These are phyloP conservation scores for Orbicella faveolata DNA, from an alignment of 64 coral and sea anemone species.

Conservation along the genomic window DNA sequence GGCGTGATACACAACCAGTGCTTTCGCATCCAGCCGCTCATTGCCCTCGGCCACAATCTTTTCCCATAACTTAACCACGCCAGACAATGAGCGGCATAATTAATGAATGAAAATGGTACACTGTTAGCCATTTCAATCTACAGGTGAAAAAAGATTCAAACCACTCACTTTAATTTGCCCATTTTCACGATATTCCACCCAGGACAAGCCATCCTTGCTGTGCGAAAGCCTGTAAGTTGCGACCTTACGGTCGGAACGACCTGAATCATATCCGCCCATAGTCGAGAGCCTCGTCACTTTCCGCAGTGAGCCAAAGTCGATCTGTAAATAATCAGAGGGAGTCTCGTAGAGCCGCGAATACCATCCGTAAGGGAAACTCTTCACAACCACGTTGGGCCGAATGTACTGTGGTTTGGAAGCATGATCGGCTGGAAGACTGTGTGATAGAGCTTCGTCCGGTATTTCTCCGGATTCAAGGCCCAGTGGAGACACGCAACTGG, in stretches of 20 bases:
- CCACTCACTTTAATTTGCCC: constrained; percentile 33
- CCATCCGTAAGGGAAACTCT: constrained; percentile 37
- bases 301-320: constrained; percentile 58
- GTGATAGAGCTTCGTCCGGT: constrained; percentile 54
- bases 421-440: background rate
- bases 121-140: no score
- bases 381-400: constrained; percentile 9
- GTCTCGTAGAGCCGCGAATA: background rate
- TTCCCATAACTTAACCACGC: no score
- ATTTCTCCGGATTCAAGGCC: constrained; percentile 77
- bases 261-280: background rate
- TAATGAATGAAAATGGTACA: no score
- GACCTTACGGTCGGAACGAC: background rate
- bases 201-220: constrained; percentile 43
- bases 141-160: background rate
- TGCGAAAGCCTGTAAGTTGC: constrained; percentile 17
- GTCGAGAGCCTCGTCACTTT: constrained; percentile 25
- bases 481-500: constrained; percentile 46
- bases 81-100: no score
- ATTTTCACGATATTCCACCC: constrained; percentile 55
- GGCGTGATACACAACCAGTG: no score
- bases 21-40: no score
- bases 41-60: no score
- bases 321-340: constrained; percentile 50
- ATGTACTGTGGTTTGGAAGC: background rate